Base-by-base conservation (phyloP, 2,888 invertebrate species). In the Apamea sordens region DNA sequence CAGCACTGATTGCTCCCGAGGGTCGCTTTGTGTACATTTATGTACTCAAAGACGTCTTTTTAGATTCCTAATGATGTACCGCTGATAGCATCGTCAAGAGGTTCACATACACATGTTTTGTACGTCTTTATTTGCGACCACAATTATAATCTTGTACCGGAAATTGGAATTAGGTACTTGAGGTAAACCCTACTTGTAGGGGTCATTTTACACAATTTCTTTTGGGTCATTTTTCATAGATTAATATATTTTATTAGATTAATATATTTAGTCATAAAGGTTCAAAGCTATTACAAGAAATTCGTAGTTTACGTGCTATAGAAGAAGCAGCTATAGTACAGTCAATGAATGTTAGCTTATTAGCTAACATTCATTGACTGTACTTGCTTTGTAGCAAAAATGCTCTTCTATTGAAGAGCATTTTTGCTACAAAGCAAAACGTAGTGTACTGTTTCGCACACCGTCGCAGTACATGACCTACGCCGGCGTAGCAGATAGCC, bases 11-110 rank as follows among this genome's bases (percentile, higher is more conserved):
- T 53, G 59, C 65, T 53, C 71, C 73, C 28, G 24, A 76, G n/a
- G 44, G 15, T 44, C 56, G 18, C 24, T 71, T 71, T 65, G 61
- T 63, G 28, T 75, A 50, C 28, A 53, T 63, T 50, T 21, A 32
- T n/a, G 53, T 79, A 69, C 64, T 65, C 28, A 24, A 73, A 56
- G n/a, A 28, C 24, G 44, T 56, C 67, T 68, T 47, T 79, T 36
- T 61, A 56, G 53, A 18, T 24, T 63, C 61, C 41, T 61, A 85
- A 85, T 76, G 74, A 79, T 63, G 79, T 61, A 15, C 79, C 72
- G 56, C 18, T 82, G 74, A 56, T n/a, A 32, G 44, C 28, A 41
- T 36, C n/a, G 53, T 47, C 41, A 15, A 85, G 68, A 63, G 67
- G n/a, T 59, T 44, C 28, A 7, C 44, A 50, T n/a, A 70, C 68